Evolutionary conservation across 2,113 vertebrate genomes (phyloP), one percentile per base, ranked within the genome.

Genomic region (Apodemus speciosus): DNA sequence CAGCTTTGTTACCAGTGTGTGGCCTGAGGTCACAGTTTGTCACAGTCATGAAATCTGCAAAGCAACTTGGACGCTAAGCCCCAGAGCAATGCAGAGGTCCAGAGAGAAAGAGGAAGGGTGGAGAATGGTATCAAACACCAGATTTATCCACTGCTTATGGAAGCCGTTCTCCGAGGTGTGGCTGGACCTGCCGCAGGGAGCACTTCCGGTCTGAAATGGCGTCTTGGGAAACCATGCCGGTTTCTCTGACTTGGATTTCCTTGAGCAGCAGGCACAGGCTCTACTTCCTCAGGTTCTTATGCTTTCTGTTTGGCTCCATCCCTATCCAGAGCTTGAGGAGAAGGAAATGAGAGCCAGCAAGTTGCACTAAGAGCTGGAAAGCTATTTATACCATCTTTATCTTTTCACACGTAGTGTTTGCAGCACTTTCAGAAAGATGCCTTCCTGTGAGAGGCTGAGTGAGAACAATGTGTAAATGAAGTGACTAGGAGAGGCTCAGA

Each of bases 21-120:
- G 79, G 7, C 20, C 69, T 88, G 94, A 96, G 20, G 32, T 88
- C 79, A 32, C 10, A 6, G 77, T 68, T 51, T 92, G 53, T 71
- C 96, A 14, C 97, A 99, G 98, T 98, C 99, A 90, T 97, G 97
- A 96, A 98, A 98, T 95, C 97, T 99, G 94, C 98, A 99, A 97
- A 98, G 97, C 51, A 98, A 99, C 92, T 98, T 99, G 32, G 97
- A 98, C 92, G 43, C 94, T 32, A 98, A 99, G 94, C 98, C 98
- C 91, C 98, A 96, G 68, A 98, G 95, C 94, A 98, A 97, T 21
- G 97, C 97, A 0, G 99, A 99, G 53, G 98, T 98, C 66, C 98
- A 98, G 77, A 98, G 98, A 95, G 98, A 98, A 94, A 97, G 98
- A 56, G 97, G 97, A 56, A 98, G 98, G 95, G 98, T 98, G 51